Evolutionary conservation across 2,888 invertebrate species (phyloP).

Genomic region (Branchellion lobata): DNA sequence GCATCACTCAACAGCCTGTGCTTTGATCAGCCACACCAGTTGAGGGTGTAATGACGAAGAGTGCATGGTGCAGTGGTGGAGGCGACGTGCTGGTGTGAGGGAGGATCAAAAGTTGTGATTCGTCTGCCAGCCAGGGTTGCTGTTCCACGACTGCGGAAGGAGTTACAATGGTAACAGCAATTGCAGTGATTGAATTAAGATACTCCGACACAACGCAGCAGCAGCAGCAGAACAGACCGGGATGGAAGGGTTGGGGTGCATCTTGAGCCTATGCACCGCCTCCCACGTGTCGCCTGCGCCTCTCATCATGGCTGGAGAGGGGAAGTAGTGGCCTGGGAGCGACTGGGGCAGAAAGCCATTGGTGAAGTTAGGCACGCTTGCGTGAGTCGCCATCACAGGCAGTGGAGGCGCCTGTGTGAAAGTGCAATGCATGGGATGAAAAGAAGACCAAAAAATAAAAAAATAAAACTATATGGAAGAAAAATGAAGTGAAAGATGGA

Average conservation of each 20-base stretch:
- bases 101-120: slow-evolving; percentile 5
- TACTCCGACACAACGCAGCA: not conserved
- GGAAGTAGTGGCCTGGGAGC: slow-evolving; percentile 24
- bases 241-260: slow-evolving; percentile 8
- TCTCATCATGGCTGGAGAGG: slow-evolving; percentile 24
- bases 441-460: too few species aligned
- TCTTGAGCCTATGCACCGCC: slow-evolving; percentile 16
- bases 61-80: too few species aligned
- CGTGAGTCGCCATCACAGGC: slow-evolving; percentile 18
- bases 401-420: slow-evolving; percentile 24
- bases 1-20: too few species aligned
- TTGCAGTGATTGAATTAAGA: not conserved
- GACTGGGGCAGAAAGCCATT: slow-evolving; percentile 41
- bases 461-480: not conserved
- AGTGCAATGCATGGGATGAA: too few species aligned
- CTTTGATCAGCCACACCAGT: too few species aligned
- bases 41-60: too few species aligned
- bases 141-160: not conserved
- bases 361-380: not conserved
- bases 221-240: too few species aligned
- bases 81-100: too few species aligned
- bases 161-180: not conserved
- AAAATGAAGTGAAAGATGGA: not conserved
- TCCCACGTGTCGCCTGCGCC: slow-evolving; percentile 38
- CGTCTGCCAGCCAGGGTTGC: slow-evolving; percentile 1